Evolutionary conservation across 1,140 invertebrate species (phyloP).

Genomic region (Telenomus remus): DNA sequence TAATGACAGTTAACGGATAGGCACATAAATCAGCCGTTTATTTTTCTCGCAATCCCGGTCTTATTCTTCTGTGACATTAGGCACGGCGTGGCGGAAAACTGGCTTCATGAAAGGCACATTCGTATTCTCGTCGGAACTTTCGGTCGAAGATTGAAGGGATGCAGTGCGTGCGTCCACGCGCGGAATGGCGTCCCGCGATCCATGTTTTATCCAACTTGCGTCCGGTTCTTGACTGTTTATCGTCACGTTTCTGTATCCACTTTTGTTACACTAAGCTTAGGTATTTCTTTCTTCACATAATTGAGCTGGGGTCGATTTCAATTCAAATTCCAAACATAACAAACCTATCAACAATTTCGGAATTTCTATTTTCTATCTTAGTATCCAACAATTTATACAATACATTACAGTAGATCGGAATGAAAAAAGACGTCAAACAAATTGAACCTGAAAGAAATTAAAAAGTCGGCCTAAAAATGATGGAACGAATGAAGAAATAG

Average conservation of each 20-base stretch:
- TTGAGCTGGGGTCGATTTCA: too few relatives aligned
- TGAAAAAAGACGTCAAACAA: too few relatives aligned
- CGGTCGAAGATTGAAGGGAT: constrained; percentile 43
- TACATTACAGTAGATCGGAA: too few relatives aligned
- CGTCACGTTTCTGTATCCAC: constrained; percentile 16
- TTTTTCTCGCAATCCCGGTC: constrained; percentile 17
- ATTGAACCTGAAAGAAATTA: too few relatives aligned
- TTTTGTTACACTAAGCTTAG: too few relatives aligned
- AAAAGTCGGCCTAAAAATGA: too few relatives aligned
- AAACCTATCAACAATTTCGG: too few relatives aligned
- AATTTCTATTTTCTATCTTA: too few relatives aligned
- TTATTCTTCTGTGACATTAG: constrained; percentile 40
- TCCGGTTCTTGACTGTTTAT: constrained; percentile 10
- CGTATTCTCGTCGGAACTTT: constrained; percentile 57
- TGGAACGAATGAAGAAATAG: not conserved
- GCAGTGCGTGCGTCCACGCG: constrained; percentile 36
- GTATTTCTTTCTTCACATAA: too few relatives aligned
- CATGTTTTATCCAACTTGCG: constrained; percentile 13
- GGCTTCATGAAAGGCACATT: constrained; percentile 51
- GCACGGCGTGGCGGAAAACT: constrained; percentile 25
- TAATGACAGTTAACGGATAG: constrained; percentile 34
- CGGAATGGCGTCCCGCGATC: constrained; percentile 15
- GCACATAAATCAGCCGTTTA: constrained; percentile 47
- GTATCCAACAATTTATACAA: too few relatives aligned
- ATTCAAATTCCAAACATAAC: too few relatives aligned